These are phyloP conservation scores for Oscheius sp. DNA, from an alignment of 1,140 invertebrate genomes.

Conservation along the genomic window DNA sequence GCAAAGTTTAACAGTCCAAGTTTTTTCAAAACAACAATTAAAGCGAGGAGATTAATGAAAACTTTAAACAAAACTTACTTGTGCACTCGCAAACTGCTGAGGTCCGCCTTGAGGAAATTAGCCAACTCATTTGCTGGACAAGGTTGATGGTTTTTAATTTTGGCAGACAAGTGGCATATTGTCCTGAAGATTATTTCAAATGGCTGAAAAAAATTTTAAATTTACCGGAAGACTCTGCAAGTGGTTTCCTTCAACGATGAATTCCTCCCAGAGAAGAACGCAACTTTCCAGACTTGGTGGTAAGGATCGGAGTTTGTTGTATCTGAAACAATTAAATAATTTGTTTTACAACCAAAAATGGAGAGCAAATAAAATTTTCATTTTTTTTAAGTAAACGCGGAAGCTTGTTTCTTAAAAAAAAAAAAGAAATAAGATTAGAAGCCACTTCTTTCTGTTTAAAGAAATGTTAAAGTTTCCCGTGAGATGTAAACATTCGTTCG, in stretches of 20 bases:
- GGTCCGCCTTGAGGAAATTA: conserved; percentile 94
- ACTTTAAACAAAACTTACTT: conserved; percentile 64
- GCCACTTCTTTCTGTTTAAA: neutral
- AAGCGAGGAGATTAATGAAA: too few species aligned
- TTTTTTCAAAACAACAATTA: too few species aligned
- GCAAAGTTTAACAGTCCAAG: neutral
- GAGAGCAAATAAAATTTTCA: too few species aligned
- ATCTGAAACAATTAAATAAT: conserved; percentile 61
- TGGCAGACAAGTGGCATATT: conserved; percentile 87
- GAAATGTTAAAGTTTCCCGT: neutral
- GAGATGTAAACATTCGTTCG: neutral
- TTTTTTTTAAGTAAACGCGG: too few species aligned
- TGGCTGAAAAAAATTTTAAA: conserved; percentile 20
- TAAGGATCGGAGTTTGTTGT: conserved; percentile 84
- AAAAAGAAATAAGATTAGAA: neutral
- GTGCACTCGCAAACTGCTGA: conserved; percentile 89
- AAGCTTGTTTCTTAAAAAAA: too few species aligned
- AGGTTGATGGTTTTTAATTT: conserved; percentile 85
- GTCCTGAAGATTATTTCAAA: conserved; percentile 65
- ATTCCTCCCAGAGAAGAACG: conserved; percentile 94
- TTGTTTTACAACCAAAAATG: neutral
- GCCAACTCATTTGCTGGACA: conserved; percentile 90
- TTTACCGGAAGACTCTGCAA: conserved; percentile 64
- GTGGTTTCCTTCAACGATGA: conserved; percentile 97
- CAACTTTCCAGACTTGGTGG: conserved; percentile 88